A percentile compares a stretch with the other conserved stretches of the same genome.
phyloP scores from a whole-genome alignment of 2,113 vertebrate species.

The Meriones unguiculatus region DNA sequence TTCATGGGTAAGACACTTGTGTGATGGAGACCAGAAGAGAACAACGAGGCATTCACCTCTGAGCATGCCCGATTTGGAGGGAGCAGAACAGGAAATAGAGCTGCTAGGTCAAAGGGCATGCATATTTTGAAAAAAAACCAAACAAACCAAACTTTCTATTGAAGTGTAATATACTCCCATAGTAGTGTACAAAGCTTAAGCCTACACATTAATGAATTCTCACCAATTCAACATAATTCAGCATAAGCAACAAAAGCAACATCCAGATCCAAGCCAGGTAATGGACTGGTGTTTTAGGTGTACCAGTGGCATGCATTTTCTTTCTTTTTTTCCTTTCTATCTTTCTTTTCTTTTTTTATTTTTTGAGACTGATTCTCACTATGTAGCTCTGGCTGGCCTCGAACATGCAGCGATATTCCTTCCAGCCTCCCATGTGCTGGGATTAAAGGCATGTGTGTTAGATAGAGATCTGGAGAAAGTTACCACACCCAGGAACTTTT shows the following conservation, averaged over 20 bases:
- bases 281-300: not conserved
- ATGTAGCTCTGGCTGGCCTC: not conserved
- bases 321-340: not conserved
- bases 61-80: not conserved
- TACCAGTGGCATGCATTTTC: not conserved
- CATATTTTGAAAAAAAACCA: not conserved
- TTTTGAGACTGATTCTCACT: not conserved
- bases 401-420: not conserved
- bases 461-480: not conserved
- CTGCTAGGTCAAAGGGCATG: slow-evolving; percentile 22
- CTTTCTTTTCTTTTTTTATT: not conserved
- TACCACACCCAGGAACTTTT: not conserved
- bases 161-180: not conserved
- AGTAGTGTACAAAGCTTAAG: not conserved
- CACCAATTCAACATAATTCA: not conserved
- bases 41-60: not conserved
- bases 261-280: not conserved
- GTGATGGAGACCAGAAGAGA: not conserved
- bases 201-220: not conserved
- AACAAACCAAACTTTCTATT: not conserved
- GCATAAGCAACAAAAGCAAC: not conserved
- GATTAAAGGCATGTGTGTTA: not conserved
- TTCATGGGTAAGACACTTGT: not conserved
- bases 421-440: not conserved
- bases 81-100: not conserved